Evolutionary conservation across 2,797 vertebrate species (phyloP).

Genomic region (Falco berigora): DNA sequence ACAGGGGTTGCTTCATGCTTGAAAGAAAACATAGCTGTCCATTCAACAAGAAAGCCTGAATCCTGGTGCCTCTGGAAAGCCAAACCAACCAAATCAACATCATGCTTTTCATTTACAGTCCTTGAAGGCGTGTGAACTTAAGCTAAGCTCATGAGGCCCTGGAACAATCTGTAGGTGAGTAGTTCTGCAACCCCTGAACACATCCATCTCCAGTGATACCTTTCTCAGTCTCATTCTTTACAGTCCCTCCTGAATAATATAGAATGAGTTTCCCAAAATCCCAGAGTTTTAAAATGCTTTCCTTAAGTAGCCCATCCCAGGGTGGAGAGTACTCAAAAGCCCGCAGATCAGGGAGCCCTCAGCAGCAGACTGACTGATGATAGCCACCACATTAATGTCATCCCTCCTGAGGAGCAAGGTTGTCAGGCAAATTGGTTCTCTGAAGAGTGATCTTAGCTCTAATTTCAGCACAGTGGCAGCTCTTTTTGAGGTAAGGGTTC

Average conservation of each 20-base stretch:
- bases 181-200: neutral
- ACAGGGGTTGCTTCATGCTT: neutral
- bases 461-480: neutral
- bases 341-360: neutral
- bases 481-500: neutral
- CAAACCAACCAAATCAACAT: neutral
- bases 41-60: neutral
- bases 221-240: neutral
- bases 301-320: neutral
- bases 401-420: neutral
- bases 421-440: constrained; percentile 38
- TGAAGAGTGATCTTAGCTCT: constrained; percentile 11
- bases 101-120: neutral
- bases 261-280: neutral
- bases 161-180: neutral
- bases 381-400: neutral
- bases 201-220: neutral
- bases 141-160: neutral
- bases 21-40: neutral
- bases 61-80: neutral
- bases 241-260: neutral
- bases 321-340: neutral
- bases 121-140: neutral
- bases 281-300: neutral
- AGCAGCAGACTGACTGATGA: constrained; percentile 28